Conservation (phyloP, 2,797 vertebrate species). For the Rhinogobio ventralis region DNA sequence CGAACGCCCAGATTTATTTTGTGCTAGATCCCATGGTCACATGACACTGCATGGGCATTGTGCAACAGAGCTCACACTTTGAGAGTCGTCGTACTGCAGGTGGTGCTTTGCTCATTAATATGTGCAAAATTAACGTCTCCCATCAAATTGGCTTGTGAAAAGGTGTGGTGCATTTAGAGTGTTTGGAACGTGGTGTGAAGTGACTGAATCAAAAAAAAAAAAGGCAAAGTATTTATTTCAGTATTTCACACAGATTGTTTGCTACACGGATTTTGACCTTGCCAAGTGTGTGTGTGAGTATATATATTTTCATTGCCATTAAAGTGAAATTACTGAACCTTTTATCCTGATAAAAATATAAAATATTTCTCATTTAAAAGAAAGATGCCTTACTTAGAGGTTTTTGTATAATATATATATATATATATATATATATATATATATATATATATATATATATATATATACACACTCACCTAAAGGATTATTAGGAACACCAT, state of each 20-base stretch:
- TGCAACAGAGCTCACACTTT: conserved; percentile 25
- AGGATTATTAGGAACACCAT: too few relatives aligned
- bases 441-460: too few relatives aligned
- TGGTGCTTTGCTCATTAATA: conserved; percentile 40
- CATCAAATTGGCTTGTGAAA: conserved; percentile 34
- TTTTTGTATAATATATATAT: too few relatives aligned
- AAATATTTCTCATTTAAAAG: too few relatives aligned
- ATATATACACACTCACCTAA: too few relatives aligned
- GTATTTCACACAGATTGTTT: not conserved
- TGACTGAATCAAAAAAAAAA: not conserved
- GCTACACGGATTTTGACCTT: not conserved
- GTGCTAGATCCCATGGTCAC: conserved; percentile 33
- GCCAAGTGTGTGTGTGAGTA: not conserved
- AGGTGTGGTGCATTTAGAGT: conserved; percentile 16
- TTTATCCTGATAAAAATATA: too few relatives aligned
- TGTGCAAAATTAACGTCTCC: conserved; percentile 22
- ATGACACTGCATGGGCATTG: conserved; percentile 30
- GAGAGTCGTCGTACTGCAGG: conserved; percentile 29
- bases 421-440: too few relatives aligned
- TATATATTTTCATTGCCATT: not conserved
- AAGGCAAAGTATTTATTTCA: conserved; percentile 10
- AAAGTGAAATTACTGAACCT: too few relatives aligned
- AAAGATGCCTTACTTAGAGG: too few relatives aligned
- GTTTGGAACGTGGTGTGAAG: conserved; percentile 8
- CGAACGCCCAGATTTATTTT: conserved; percentile 42